These are phyloP conservation scores for Pseudorhiza aurosa DNA, from an alignment of 30 jellyfish, hydroid and myxozoan genomes.

Conservation along the genomic window DNA sequence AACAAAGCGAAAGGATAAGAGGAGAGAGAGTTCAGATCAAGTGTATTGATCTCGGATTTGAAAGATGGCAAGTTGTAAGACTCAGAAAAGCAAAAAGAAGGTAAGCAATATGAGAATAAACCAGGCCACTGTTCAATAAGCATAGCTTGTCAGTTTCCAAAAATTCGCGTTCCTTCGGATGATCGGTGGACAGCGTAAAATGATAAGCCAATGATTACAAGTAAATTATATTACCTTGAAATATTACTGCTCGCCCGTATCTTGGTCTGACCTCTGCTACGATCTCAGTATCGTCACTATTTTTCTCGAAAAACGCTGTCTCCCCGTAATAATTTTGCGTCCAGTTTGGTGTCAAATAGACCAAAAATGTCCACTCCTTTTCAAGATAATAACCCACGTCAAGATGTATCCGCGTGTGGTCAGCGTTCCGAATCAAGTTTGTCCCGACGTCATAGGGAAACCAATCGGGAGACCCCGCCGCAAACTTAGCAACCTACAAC, in stretches of 20 bases:
- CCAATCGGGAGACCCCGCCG: slow-evolving; percentile 77
- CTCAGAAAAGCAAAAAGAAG: too few relatives aligned
- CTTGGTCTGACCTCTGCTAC: slow-evolving; percentile 92
- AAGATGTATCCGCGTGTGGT: slow-evolving; percentile 85
- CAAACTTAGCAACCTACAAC: slow-evolving; percentile 75
- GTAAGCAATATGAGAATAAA: too few relatives aligned
- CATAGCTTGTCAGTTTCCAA: too few relatives aligned
- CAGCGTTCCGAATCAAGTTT: slow-evolving; percentile 88
- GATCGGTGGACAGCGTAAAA: too few relatives aligned
- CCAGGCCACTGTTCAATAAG: too few relatives aligned
- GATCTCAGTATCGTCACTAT: slow-evolving; percentile 86
- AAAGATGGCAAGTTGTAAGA: too few relatives aligned
- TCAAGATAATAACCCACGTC: slow-evolving; percentile 65
- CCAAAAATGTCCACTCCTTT: slow-evolving; percentile 84
- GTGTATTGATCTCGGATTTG: too few relatives aligned
- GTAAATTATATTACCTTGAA: slow-evolving; percentile 64
- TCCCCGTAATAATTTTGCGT: slow-evolving; percentile 88
- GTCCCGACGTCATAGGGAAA: slow-evolving; percentile 93
- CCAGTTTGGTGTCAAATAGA: slow-evolving; percentile 89
- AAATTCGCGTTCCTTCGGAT: too few relatives aligned
- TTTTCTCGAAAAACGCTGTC: slow-evolving; percentile 82
- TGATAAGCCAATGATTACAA: too few relatives aligned
- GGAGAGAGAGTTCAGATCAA: too few relatives aligned
- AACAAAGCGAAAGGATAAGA: too few relatives aligned
- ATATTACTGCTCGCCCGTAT: slow-evolving; percentile 86